phyloP scores from a whole-genome alignment of 2,888 invertebrate genomes.

The Dicycla oo region DNA sequence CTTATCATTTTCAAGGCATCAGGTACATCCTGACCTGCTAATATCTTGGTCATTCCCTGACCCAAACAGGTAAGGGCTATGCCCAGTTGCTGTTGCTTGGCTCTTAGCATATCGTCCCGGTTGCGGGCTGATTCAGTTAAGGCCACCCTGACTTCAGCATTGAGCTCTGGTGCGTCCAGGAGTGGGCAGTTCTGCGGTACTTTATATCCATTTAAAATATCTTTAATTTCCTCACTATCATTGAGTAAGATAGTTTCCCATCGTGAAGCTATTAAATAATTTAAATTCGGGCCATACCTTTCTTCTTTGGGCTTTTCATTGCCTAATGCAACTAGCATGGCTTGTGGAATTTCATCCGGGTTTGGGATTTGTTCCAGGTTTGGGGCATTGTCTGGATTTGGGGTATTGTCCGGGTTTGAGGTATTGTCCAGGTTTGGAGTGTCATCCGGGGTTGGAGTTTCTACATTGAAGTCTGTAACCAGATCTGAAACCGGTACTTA shows the following conservation, averaged over 20 bases:
- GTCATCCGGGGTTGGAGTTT: background rate
- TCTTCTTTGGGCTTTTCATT: background rate
- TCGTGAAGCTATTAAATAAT: background rate
- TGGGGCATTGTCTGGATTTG: background rate
- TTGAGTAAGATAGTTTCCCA: background rate
- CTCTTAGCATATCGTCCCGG: background rate
- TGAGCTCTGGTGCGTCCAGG: background rate
- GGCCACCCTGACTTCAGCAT: background rate
- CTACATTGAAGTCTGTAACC: too few species aligned
- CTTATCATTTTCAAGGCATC: background rate
- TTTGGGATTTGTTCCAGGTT: background rate
- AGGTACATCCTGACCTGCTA: background rate
- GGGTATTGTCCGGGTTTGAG: too few species aligned
- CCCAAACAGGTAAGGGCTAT: background rate
- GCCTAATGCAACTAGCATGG: background rate
- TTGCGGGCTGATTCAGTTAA: background rate
- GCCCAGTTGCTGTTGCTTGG: background rate
- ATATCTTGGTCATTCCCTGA: background rate
- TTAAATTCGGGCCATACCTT: background rate
- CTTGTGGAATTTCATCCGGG: background rate
- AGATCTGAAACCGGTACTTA: too few species aligned
- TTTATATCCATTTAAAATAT: background rate
- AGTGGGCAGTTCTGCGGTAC: background rate
- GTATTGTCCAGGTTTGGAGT: background rate
- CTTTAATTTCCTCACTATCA: background rate